phyloP scores from a whole-genome alignment of 1,140 invertebrate genomes.

The Drosophila albomicans region DNA sequence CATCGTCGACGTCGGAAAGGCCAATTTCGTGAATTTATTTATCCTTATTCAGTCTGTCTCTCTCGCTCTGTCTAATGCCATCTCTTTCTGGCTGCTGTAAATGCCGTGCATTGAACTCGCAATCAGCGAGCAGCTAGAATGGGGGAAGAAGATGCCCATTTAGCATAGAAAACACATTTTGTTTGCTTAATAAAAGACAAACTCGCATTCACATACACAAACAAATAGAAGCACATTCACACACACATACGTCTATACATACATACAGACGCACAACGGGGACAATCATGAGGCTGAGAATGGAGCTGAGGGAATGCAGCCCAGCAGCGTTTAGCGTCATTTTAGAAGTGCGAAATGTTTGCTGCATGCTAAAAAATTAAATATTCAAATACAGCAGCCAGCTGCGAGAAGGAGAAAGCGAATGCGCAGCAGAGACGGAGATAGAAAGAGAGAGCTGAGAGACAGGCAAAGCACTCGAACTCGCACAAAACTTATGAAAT shows the following conservation, averaged over 20 bases:
- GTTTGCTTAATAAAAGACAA: conserved; percentile 66
- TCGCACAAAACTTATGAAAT: conserved; percentile 45
- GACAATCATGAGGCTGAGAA: not conserved
- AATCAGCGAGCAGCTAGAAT: conserved; percentile 49
- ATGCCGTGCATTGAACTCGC: conserved; percentile 71
- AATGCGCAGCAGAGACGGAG: not conserved
- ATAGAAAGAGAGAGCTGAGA: not conserved
- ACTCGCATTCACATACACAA: conserved; percentile 35
- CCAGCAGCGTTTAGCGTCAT: conserved; percentile 67
- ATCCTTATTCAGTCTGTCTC: not conserved
- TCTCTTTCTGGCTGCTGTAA: not conserved
- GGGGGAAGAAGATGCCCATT: conserved; percentile 54
- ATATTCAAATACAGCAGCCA: conserved; percentile 72
- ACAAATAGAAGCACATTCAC: conserved; percentile 21
- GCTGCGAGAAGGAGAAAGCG: not conserved
- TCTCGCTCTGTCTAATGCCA: too few species aligned
- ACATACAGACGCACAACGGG: not conserved
- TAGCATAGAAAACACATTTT: conserved; percentile 69
- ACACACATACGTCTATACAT: conserved; percentile 17
- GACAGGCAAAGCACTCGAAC: conserved; percentile 56
- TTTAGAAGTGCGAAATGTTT: conserved; percentile 78
- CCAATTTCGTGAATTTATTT: conserved; percentile 53
- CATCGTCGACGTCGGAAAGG: conserved; percentile 10
- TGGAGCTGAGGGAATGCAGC: conserved; percentile 15
- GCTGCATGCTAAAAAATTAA: conserved; percentile 80